Conservation (phyloP, 2,888 invertebrate species). For the Pecten maximus region DNA sequence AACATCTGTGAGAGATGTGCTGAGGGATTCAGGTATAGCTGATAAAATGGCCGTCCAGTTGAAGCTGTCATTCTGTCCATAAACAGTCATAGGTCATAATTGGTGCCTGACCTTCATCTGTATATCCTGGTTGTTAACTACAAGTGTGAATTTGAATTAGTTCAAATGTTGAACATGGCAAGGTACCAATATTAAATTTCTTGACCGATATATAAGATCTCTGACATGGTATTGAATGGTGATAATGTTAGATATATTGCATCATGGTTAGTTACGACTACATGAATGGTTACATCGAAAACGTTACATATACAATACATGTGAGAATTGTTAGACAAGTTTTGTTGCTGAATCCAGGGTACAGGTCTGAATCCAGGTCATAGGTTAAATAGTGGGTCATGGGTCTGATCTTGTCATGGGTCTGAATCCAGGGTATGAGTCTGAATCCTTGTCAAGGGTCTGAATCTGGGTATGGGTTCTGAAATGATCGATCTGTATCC, state of each 20-base stretch:
- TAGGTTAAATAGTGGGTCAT: too few relatives aligned
- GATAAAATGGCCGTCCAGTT: background rate
- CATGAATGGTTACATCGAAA: background rate
- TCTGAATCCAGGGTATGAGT: too few relatives aligned
- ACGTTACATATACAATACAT: background rate
- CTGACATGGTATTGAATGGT: background rate
- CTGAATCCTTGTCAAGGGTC: too few relatives aligned
- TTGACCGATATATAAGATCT: background rate
- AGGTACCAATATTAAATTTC: too few relatives aligned
- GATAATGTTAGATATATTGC: background rate
- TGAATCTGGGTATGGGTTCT: too few relatives aligned
- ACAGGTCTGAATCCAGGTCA: too few relatives aligned
- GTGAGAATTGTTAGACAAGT: background rate
- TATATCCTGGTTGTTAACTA: background rate
- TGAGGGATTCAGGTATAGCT: background rate
- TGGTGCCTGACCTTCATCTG: conserved; percentile 12
- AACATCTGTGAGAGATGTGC: background rate
- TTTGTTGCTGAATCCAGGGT: too few relatives aligned
- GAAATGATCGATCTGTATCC: too few relatives aligned
- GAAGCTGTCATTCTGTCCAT: background rate
- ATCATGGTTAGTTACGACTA: background rate
- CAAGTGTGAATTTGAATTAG: background rate
- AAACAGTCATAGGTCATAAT: background rate
- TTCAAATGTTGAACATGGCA: background rate
- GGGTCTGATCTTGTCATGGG: too few relatives aligned